Percentiles rank a stretch among this genome's conserved stretches.
phyloP scores from a whole-genome alignment of 2,888 invertebrate species.

The Rambutsinella grinnellia region DNA sequence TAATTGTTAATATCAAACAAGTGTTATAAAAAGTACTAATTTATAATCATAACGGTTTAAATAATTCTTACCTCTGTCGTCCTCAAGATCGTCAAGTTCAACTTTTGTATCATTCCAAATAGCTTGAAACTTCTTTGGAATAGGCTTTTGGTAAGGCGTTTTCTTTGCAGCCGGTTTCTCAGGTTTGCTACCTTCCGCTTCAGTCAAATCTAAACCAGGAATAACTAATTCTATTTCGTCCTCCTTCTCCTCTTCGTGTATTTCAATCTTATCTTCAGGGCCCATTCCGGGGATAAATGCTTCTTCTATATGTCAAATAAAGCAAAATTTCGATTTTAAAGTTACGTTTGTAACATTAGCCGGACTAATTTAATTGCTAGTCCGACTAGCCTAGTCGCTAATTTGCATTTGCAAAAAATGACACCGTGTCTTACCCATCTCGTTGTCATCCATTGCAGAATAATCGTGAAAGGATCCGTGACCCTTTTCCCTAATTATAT shows the following conservation, averaged over 20 bases:
- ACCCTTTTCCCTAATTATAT: constrained; percentile 93
- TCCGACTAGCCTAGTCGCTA: not conserved
- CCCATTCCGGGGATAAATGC: constrained; percentile 96
- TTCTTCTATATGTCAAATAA: constrained; percentile 73
- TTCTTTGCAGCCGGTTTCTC: constrained; percentile 68
- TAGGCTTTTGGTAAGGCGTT: constrained; percentile 95
- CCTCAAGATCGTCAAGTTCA: constrained; percentile 63
- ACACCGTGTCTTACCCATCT: constrained; percentile 72
- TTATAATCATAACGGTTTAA: not conserved
- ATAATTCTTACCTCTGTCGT: constrained; percentile 56
- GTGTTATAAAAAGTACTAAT: not conserved
- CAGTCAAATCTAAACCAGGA: constrained; percentile 85
- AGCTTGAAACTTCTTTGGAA: constrained; percentile 96
- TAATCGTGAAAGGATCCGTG: constrained; percentile 65
- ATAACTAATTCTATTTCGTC: constrained; percentile 72
- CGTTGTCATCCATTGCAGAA: constrained; percentile 78
- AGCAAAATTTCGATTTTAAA: not conserved
- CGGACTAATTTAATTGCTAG: not conserved
- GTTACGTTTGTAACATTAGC: too few relatives aligned
- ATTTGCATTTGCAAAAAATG: not conserved
- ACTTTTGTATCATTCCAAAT: constrained; percentile 82
- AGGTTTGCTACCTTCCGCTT: constrained; percentile 62
- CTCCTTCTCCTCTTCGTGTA: constrained; percentile 65
- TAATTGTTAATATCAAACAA: not conserved
- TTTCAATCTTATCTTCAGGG: constrained; percentile 92